Evolutionary conservation across 2,113 vertebrate genomes (phyloP).

Genomic region (Centrocercus urophasianus): DNA sequence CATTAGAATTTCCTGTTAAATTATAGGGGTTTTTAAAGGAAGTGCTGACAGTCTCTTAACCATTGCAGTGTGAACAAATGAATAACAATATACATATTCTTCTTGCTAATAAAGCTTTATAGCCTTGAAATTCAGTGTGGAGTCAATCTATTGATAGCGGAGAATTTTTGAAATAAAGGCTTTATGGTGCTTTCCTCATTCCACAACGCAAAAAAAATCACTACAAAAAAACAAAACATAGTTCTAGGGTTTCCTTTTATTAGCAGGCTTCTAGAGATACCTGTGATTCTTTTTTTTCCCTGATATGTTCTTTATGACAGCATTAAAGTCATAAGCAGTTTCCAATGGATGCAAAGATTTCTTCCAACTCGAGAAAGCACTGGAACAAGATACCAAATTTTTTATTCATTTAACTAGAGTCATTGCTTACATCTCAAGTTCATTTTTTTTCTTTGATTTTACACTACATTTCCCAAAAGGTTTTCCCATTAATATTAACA

Average conservation of each 20-base stretch:
- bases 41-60: slow-evolving; percentile 57
- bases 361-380: slow-evolving; percentile 14
- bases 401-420: slow-evolving; percentile 66
- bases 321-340: slow-evolving; percentile 17
- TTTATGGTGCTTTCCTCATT: slow-evolving; percentile 40
- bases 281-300: not conserved
- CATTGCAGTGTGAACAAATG: slow-evolving; percentile 49
- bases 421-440: slow-evolving; percentile 55
- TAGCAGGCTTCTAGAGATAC: slow-evolving; percentile 6
- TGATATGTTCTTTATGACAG: not conserved
- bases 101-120: slow-evolving; percentile 67
- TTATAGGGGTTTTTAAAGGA: slow-evolving; percentile 15
- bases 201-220: not conserved
- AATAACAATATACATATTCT: slow-evolving; percentile 53
- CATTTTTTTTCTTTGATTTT: slow-evolving; percentile 78
- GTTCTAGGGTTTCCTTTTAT: slow-evolving; percentile 23
- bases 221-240: not conserved
- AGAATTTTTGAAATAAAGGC: slow-evolving; percentile 50
- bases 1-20: slow-evolving; percentile 51
- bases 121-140: slow-evolving; percentile 42
- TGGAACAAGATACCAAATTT: slow-evolving; percentile 62
- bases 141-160: slow-evolving; percentile 37
- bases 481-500: slow-evolving; percentile 77
- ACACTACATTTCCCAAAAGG: slow-evolving; percentile 71
- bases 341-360: slow-evolving; percentile 20